These are phyloP conservation scores for Dreissena rostriformis DNA, from an alignment of 1,140 invertebrate species.

Conservation along the genomic window DNA sequence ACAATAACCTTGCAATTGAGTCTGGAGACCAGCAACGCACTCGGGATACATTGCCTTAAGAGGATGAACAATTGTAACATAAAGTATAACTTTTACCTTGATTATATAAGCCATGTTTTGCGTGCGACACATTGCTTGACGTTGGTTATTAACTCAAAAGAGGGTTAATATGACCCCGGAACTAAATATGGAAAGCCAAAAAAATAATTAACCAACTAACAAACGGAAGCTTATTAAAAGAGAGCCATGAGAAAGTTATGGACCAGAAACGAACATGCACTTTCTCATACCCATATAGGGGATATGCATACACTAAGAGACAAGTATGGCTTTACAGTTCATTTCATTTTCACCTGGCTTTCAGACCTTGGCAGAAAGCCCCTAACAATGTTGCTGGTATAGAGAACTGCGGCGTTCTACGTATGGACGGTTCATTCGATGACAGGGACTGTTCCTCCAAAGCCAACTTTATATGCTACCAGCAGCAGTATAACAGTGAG, in stretches of 20 bases:
- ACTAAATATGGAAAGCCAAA: neutral
- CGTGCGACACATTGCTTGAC: no score
- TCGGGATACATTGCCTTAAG: no score
- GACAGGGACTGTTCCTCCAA: conserved; percentile 38
- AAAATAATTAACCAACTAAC: neutral
- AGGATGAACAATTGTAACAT: no score
- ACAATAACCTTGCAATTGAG: no score
- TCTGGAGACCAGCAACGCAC: no score
- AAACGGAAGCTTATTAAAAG: neutral
- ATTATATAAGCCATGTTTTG: no score
- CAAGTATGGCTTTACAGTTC: neutral
- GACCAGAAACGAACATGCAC: neutral
- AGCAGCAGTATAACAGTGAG: conserved; percentile 40
- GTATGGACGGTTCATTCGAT: conserved; percentile 38
- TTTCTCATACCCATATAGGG: neutral
- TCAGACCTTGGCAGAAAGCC: conserved; percentile 22
- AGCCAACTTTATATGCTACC: conserved; percentile 40
- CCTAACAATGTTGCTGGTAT: conserved; percentile 46
- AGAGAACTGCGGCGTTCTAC: conserved; percentile 40
- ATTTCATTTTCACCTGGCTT: neutral
- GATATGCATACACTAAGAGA: no score
- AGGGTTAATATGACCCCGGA: no score
- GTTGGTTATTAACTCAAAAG: no score
- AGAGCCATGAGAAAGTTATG: neutral
- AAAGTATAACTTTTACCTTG: no score